These are phyloP conservation scores for Catostomus latipinnis DNA, from an alignment of 2,797 vertebrate genomes.

Conservation along the genomic window DNA sequence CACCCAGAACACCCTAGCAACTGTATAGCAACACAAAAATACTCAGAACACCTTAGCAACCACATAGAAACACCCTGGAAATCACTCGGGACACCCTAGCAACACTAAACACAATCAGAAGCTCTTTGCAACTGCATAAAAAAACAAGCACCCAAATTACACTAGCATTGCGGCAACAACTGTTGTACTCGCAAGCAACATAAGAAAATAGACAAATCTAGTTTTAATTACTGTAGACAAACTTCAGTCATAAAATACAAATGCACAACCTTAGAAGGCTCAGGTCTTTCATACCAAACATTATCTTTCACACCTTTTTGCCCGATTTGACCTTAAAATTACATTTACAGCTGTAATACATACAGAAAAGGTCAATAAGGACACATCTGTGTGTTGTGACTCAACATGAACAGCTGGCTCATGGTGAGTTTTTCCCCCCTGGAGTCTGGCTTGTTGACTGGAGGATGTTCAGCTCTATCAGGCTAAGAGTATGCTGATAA, in stretches of 20 bases:
- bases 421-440: neutral
- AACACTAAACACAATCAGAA: too few species aligned
- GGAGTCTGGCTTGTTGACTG: constrained; percentile 33
- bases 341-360: neutral
- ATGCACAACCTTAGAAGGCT: neutral
- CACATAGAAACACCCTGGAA: too few species aligned
- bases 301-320: neutral
- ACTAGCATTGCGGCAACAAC: too few species aligned
- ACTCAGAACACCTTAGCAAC: too few species aligned
- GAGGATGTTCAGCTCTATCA: constrained; percentile 18
- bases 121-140: too few species aligned
- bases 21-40: too few species aligned
- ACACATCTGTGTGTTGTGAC: constrained; percentile 12
- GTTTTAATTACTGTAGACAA: neutral
- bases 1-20: too few species aligned
- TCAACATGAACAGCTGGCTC: constrained; percentile 35
- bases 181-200: too few species aligned
- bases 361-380: constrained; percentile 1
- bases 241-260: neutral
- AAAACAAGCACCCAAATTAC: too few species aligned
- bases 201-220: too few species aligned
- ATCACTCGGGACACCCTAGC: too few species aligned
- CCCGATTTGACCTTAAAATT: neutral
- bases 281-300: neutral
- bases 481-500: constrained; percentile 38